Conservation (phyloP, 2,797 vertebrate genomes). For the Neosalanx taihuensis region DNA sequence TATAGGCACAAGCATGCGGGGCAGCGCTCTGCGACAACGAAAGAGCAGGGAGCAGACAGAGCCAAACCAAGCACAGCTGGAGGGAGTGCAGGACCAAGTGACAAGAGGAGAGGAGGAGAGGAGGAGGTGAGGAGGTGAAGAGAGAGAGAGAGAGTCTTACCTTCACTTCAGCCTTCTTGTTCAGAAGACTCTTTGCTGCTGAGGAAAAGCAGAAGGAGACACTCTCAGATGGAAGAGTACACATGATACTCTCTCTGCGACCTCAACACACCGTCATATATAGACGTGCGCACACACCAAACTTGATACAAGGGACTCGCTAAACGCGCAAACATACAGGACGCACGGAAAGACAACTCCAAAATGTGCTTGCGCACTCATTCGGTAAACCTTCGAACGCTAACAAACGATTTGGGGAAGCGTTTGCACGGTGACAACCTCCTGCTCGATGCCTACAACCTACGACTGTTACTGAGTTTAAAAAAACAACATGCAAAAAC, state of each 20-base stretch:
- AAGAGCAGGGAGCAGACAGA: background rate
- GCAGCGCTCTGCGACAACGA: no score
- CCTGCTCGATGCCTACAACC: background rate
- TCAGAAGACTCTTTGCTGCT: conserved; percentile 83
- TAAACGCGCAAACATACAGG: background rate
- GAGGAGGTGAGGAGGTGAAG: background rate
- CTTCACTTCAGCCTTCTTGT: conserved; percentile 81
- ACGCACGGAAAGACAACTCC: background rate
- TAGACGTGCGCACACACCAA: background rate
- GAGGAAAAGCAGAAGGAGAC: conserved; percentile 71
- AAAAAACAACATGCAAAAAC: conserved; percentile 17
- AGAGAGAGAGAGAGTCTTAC: conserved; percentile 55
- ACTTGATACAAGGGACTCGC: background rate
- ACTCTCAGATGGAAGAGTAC: conserved; percentile 65
- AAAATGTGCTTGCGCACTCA: background rate
- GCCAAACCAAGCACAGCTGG: background rate
- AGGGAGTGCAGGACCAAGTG: background rate
- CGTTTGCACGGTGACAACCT: background rate
- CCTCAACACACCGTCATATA: conserved; percentile 15
- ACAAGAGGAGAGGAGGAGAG: background rate
- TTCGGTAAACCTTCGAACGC: background rate
- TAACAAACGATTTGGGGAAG: background rate
- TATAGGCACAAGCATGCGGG: no score
- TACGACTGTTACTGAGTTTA: background rate
- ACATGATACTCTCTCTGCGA: conserved; percentile 57